phyloP scores from a whole-genome alignment of 2,888 invertebrate genomes.

The Acholoe squamosa region DNA sequence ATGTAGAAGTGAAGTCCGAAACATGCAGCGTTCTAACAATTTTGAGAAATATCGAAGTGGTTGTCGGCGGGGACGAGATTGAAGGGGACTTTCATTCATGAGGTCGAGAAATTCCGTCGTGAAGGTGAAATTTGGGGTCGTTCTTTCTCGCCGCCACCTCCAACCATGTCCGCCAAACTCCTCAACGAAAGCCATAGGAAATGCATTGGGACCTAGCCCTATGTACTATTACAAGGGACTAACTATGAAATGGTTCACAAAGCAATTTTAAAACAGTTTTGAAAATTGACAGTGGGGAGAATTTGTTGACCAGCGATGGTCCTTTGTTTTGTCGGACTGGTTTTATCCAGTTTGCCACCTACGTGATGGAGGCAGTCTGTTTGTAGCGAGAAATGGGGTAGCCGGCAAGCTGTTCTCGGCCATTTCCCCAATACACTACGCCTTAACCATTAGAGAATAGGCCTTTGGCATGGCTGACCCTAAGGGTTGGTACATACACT shows the following conservation, averaged over 20 bases:
- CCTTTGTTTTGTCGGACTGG: constrained; percentile 59
- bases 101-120: constrained; percentile 74
- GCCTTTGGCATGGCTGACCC: constrained; percentile 14
- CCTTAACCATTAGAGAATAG: constrained; percentile 32
- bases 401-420: background rate
- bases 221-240: constrained; percentile 42
- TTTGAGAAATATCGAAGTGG: constrained; percentile 35
- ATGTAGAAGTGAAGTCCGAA: constrained; percentile 50
- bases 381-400: constrained; percentile 45
- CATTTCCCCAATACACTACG: constrained; percentile 41
- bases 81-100: constrained; percentile 81
- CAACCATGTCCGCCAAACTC: constrained; percentile 56
- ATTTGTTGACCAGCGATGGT: background rate
- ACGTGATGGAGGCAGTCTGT: constrained; percentile 1
- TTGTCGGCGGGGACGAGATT: constrained; percentile 72
- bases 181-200: constrained; percentile 59
- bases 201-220: constrained; percentile 52
- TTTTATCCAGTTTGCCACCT: constrained; percentile 60
- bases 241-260: background rate
- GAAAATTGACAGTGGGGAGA: background rate
- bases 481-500: background rate
- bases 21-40: background rate
- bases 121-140: constrained; percentile 78
- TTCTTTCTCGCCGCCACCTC: constrained; percentile 61
- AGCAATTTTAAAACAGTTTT: background rate